Base-by-base conservation (phyloP, 2,797 vertebrate species). In the Hirundo rustica region DNA sequence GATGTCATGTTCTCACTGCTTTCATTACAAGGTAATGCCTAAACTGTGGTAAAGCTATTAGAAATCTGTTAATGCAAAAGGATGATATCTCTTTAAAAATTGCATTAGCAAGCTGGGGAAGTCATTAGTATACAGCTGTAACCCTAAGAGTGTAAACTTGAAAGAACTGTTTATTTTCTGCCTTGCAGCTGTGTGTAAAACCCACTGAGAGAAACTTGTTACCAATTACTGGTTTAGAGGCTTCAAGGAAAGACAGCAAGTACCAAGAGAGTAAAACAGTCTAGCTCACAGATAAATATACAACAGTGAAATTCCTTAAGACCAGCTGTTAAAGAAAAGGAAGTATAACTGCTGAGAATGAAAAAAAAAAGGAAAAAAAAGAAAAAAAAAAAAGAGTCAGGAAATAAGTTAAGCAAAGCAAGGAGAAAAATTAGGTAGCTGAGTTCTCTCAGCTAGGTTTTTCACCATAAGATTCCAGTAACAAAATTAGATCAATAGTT, bases 101-200 rank as follows among this genome's bases (percentile, higher is more conserved):
- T 93, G 13, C 30, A 79, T 93, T 85, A 89, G 54, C 54, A 73
- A 84, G 44, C 90, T 79, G 48, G 47, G 51, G 67, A 92, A 91
- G 54, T 93, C 91, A 95, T 96, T 94, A 96, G 57, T 94, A 94
- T 89, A 95, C 86, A 95, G 89, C 88, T 96, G 94, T 91, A 96
- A 86, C 73, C 86, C 88, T 91, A 89, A 92, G 92, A 96, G 88
- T 70, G 62, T 71, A 88, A 83, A 89, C 92, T 96, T 96, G 92
- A 96, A 96, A 97, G 88, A 92, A 95, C 55, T 94, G 95, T 93
- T 97, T 96, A 95, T 96, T 96, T 96, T 96, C 90, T 96, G 75
- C 94, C 92, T 96, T 94, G 94, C 91, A 96, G 95, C 96, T 97
- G 95, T 93, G 90, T 96, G 93, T 95, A 95, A 96, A 96, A 95